phyloP scores from a whole-genome alignment of 2,797 vertebrate genomes.

The Cryptoprocta ferox region DNA sequence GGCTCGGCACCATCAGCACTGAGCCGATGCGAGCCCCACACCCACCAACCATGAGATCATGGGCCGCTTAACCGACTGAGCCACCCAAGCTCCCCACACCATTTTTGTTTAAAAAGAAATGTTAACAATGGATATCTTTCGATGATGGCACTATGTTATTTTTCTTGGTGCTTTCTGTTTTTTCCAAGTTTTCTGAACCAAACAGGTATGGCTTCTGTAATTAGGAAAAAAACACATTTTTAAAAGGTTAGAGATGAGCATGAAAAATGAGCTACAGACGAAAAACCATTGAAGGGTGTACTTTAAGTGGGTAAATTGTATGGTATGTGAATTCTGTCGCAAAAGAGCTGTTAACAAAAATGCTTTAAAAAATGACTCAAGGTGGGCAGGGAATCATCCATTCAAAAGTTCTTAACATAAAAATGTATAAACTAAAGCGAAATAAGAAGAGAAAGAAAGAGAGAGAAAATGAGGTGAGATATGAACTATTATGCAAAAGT shows the following conservation, averaged over 20 bases:
- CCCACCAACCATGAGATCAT: too few species aligned
- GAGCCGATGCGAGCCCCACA: too few species aligned
- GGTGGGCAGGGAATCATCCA: neutral
- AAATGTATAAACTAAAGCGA: neutral
- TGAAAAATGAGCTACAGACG: constrained; percentile 23
- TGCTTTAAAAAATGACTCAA: constrained; percentile 21
- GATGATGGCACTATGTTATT: neutral
- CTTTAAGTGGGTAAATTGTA: neutral
- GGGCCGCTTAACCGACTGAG: too few species aligned
- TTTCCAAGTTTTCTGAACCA: neutral
- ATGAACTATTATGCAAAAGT: neutral
- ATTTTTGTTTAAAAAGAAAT: neutral
- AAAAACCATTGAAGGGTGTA: neutral
- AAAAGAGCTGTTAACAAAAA: neutral
- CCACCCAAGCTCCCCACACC: too few species aligned
- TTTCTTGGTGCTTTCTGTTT: constrained; percentile 31
- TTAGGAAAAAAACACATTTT: neutral
- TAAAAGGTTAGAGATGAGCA: constrained; percentile 29
- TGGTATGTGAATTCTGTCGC: neutral
- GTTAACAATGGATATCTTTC: neutral
- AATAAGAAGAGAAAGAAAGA: constrained; percentile 20
- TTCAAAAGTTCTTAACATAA: neutral
- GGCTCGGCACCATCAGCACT: too few species aligned
- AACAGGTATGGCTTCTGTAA: neutral
- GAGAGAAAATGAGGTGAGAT: neutral